Conservation (phyloP, 2,113 vertebrate species). For the Centropristis striata region DNA sequence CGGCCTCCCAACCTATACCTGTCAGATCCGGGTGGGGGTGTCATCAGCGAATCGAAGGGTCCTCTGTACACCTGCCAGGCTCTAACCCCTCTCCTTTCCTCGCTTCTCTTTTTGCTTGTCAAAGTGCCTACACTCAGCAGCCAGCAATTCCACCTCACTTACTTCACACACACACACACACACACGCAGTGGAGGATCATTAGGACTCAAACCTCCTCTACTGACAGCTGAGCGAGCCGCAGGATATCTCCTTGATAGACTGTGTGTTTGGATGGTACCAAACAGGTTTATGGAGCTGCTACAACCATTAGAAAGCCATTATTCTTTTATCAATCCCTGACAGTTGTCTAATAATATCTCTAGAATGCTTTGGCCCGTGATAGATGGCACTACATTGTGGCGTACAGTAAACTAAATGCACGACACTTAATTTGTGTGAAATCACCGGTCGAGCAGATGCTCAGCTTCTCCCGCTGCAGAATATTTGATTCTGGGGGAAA, state of each 20-base stretch:
- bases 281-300: slow-evolving; percentile 61
- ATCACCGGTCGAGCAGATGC: background rate
- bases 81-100: slow-evolving; percentile 46
- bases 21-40: slow-evolving; percentile 57
- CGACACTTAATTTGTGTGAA: slow-evolving; percentile 13
- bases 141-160: slow-evolving; percentile 36
- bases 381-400: slow-evolving; percentile 7
- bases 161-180: slow-evolving; percentile 13
- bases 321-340: slow-evolving; percentile 37
- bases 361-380: slow-evolving; percentile 15
- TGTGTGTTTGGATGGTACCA: slow-evolving; percentile 24
- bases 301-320: slow-evolving; percentile 43
- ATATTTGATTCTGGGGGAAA: slow-evolving; percentile 28
- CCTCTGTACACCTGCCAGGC: slow-evolving; percentile 61
- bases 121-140: slow-evolving; percentile 41
- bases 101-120: slow-evolving; percentile 55
- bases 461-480: slow-evolving; percentile 25
- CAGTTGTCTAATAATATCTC: slow-evolving; percentile 42
- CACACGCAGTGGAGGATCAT: slow-evolving; percentile 39
- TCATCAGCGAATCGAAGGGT: slow-evolving; percentile 43
- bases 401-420: slow-evolving; percentile 1
- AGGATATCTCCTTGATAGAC: slow-evolving; percentile 60
- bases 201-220: slow-evolving; percentile 55
- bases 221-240: slow-evolving; percentile 61
- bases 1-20: slow-evolving; percentile 46